Evolutionary conservation across 2,888 invertebrate genomes (phyloP), one percentile per base, ranked within the genome.

Genomic region (Apamea sordens): DNA sequence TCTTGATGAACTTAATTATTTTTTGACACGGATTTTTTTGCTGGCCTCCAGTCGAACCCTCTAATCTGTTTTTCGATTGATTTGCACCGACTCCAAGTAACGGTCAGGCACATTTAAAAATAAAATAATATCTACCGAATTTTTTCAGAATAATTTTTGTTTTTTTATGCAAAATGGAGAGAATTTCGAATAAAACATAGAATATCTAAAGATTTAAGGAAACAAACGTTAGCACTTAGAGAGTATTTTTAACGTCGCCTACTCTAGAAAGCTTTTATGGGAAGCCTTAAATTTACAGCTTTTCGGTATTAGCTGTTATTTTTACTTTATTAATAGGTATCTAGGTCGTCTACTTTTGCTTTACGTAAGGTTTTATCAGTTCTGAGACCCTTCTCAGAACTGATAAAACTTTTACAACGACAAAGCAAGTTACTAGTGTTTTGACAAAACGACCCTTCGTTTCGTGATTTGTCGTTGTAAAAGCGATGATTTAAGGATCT

Each of bases 1-100:
- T 88, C 88, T 91, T 91, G 91, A 91, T 91, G 90, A 89, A 91
- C 89, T 92, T 93, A 92, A 93, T 93, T 93, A 93, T 92, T 93
- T 94, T 94, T 93, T 93, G 93, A 94, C 94, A 91, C 91, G 91
- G 92, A 92, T 92, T 92, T 90, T 86, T 90, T 90, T 89, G 90
- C 90, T 90, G 88, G 88, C 89, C 89, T 89, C 84, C 82, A 84
- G 87, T 87, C 85, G 77, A 85, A 89, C 86, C 88, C 84, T 85
- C 86, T 89, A 90, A 92, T 91, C 90, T 90, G 88, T 92, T 91
- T 93, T 90, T 90, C 89, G 88, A 92, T 92, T 89, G 91, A 93
- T 93, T 92, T 91, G 86, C 86, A 86, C 86, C 84, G 41, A 28
- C 87, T 80, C 82, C 89, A 88, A 89, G 85, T 89, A 90, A 89